These are phyloP conservation scores for Scolopax bukidnonensis DNA, from an alignment of 2,797 vertebrate genomes.

Conservation along the genomic window DNA sequence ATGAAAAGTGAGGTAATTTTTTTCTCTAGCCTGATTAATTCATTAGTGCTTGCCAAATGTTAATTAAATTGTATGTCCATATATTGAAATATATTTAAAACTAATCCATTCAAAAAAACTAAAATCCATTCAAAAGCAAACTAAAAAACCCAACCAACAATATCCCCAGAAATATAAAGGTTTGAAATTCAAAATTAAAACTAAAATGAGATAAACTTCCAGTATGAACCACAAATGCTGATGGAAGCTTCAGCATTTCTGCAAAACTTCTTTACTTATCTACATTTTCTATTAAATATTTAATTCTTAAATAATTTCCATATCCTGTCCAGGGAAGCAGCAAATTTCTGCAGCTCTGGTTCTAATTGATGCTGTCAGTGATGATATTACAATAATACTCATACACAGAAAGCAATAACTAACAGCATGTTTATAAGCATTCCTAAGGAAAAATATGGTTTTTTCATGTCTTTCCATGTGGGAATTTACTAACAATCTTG, in stretches of 20 bases:
- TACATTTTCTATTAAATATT: neutral
- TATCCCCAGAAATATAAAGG: accelerated
- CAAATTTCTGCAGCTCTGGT: neutral
- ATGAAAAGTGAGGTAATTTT: accelerated
- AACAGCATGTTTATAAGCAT: neutral
- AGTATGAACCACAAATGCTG: neutral
- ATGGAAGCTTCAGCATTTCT: neutral
- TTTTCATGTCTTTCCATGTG: neutral
- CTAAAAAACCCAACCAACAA: neutral
- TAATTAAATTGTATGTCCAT: neutral
- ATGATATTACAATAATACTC: neutral
- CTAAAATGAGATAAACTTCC: neutral
- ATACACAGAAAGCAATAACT: neutral
- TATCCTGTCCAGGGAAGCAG: neutral
- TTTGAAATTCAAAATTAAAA: neutral
- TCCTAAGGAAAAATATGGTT: neutral
- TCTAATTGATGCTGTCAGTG: neutral
- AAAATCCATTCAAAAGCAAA: neutral
- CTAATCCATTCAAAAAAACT: neutral
- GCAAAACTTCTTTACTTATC: neutral
- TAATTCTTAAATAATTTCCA: neutral
- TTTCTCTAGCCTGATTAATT: neutral
- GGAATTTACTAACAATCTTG: neutral
- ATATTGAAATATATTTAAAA: neutral
- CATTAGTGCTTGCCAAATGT: neutral